Evolutionary conservation across 1,140 invertebrate species (phyloP), one percentile per base, ranked within the genome.

Genomic region (Drosophila sturtevanti): DNA sequence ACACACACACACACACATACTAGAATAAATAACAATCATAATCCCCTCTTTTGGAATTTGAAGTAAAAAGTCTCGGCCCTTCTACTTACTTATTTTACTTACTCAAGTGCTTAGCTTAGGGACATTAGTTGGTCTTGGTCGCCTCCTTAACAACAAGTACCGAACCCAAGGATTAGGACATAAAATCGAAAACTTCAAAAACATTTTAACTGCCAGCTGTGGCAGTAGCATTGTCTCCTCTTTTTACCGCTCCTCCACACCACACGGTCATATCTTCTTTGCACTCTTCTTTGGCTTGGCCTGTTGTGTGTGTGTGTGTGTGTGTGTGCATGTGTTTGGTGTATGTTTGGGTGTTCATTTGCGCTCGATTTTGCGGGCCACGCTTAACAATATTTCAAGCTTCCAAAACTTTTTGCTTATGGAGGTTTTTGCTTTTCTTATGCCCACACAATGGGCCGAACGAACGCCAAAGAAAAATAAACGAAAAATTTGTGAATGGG

Each of bases 331-430:
- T 44, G 18, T 21, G 9, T 21, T 2, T 48, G 10, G 18, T 21
- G 9, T 21, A 6, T 48, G 10, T 21, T 48, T 48, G 41, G 41
- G 41, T 79, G 67, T 76, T 86, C 80, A 81, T 82, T 82, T 87
- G 72, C 56, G 72, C 67, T 27, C 63, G 61, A 61, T 67, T 79
- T 63, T 63, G 41, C 21, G 41, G 60, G 66, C 63, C 66, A 89
- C 66, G 68, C 63, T 69, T 73, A 89, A 87, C 84, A 89, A 89
- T 89, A 79, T 89, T 87, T 89, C 79, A 79, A 89, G 86, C 72
- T 81, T 48, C 41, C 72, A 60, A 89, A 87, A 87, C 68, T 82
- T 87, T 66, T 87, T 81, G 41, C 77, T 68, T 72, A 62, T 66
- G 48, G 69, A 48, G 41, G 41, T 48, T 48, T 73, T 58, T 27